phyloP scores from a whole-genome alignment of 1,140 invertebrate genomes.

The Danaus melanippus region DNA sequence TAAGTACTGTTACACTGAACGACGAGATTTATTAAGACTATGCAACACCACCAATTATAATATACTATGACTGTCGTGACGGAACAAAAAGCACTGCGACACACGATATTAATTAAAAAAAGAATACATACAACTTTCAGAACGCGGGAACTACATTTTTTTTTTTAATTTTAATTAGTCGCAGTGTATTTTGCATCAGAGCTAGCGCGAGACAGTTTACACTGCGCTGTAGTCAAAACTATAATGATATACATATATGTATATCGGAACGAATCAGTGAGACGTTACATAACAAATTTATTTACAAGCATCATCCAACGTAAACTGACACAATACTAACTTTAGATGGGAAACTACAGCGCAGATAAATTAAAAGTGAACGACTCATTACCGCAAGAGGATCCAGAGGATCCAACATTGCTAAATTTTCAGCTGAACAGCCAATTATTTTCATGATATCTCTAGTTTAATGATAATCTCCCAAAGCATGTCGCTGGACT shows the following conservation, averaged over 20 bases:
- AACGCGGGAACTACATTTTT: too few relatives aligned
- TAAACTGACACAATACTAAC: slow-evolving; percentile 6
- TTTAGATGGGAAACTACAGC: slow-evolving; percentile 21
- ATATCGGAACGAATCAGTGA: too few relatives aligned
- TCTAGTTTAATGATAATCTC: slow-evolving; percentile 19
- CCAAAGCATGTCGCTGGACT: slow-evolving; percentile 30
- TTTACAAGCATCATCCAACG: slow-evolving; percentile 10
- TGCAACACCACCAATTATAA: slow-evolving; percentile 39
- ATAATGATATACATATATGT: too few relatives aligned
- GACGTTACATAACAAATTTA: slow-evolving; percentile 4
- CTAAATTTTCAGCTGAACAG: too few relatives aligned
- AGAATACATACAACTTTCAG: too few relatives aligned
- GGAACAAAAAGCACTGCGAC: slow-evolving; percentile 33
- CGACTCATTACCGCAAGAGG: slow-evolving; percentile 7
- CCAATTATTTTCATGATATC: too few relatives aligned
- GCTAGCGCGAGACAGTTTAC: slow-evolving; percentile 25
- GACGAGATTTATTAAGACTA: slow-evolving; percentile 47
- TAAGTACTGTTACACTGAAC: slow-evolving; percentile 68
- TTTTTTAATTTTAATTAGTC: slow-evolving; percentile 3
- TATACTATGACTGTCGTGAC: slow-evolving; percentile 47
- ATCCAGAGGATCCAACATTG: too few relatives aligned
- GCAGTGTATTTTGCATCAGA: slow-evolving; percentile 32
- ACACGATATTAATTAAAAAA: neutral
- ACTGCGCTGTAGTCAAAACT: slow-evolving; percentile 25
- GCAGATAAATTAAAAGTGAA: slow-evolving; percentile 19